Percentiles rank a stretch among this genome's conserved stretches.
phyloP scores from a whole-genome alignment of 1,140 invertebrate species.

The Microvelia longipes region DNA sequence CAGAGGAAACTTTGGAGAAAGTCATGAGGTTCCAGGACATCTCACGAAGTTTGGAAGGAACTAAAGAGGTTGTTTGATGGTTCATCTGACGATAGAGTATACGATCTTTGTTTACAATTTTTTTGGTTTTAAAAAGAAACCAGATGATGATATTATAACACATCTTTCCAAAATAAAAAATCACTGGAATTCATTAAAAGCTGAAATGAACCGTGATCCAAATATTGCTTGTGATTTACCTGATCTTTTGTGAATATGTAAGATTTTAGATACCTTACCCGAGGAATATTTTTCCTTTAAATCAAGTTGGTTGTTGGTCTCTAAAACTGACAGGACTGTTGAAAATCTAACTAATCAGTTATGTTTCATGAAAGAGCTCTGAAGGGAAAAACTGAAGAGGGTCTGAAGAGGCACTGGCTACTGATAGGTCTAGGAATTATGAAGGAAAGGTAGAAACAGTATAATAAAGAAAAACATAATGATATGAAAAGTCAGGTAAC shows the following conservation, averaged over 20 bases:
- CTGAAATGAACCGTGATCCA: neutral
- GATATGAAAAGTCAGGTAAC: neutral
- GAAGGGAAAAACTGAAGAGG: neutral
- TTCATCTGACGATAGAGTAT: neutral
- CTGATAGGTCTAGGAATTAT: neutral
- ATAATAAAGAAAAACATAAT: neutral
- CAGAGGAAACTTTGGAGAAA: neutral
- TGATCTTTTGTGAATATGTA: neutral
- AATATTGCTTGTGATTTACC: neutral
- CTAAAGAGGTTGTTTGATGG: neutral
- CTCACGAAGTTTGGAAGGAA: neutral
- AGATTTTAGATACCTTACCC: neutral
- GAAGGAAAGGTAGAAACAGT: neutral
- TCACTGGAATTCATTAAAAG: neutral
- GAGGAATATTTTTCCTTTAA: neutral
- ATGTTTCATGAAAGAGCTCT: neutral
- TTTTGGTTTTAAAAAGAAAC: neutral
- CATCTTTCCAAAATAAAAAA: conserved; percentile 1
- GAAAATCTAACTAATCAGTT: neutral
- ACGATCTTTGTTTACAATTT: neutral
- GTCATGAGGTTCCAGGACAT: neutral
- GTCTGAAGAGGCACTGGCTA: neutral
- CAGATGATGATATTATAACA: neutral
- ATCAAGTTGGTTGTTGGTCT: neutral
- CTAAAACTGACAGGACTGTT: neutral